Percentiles rank a stretch among this genome's conserved stretches.
phyloP scores from a whole-genome alignment of 2,888 invertebrate genomes.

The Rosalia funebris region DNA sequence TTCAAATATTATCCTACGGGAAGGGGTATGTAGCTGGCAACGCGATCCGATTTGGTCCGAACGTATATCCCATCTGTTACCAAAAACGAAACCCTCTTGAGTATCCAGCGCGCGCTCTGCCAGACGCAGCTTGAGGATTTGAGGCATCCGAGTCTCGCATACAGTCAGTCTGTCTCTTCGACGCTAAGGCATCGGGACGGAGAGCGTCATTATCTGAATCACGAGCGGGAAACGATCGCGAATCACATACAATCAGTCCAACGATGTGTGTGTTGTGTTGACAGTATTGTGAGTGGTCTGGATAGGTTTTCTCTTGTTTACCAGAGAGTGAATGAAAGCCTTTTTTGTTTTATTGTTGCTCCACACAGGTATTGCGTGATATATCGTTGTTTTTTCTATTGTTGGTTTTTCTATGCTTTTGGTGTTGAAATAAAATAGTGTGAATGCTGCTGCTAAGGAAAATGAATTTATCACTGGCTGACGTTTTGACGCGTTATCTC shows the following conservation, averaged over 20 bases:
- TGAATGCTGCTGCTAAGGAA: constrained; percentile 11
- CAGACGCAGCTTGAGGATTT: constrained; percentile 29
- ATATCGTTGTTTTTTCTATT: constrained; percentile 25
- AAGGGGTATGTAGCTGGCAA: too few species aligned
- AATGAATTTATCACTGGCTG: constrained; percentile 22
- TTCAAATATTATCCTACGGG: too few species aligned
- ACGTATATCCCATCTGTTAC: constrained; percentile 24
- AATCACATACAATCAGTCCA: background rate
- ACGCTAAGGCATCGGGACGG: constrained; percentile 28
- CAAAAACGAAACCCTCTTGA: constrained; percentile 29
- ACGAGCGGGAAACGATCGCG: constrained; percentile 19
- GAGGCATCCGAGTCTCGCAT: constrained; percentile 16
- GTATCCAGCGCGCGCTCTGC: constrained; percentile 23
- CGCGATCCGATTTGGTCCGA: constrained; percentile 24
- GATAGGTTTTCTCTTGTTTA: constrained; percentile 17
- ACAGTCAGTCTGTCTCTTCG: constrained; percentile 30
- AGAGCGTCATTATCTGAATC: constrained; percentile 19
- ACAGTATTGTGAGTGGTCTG: constrained; percentile 26
- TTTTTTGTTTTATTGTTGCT: constrained; percentile 26
- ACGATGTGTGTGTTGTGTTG: constrained; percentile 27
- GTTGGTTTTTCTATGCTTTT: constrained; percentile 24
- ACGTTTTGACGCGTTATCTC: constrained; percentile 23
- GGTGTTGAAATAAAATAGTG: constrained; percentile 23
- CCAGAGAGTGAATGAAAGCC: constrained; percentile 19
- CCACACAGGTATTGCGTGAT: constrained; percentile 27